Conservation (phyloP, 2,797 vertebrate species). For the Limosa lapponica region DNA sequence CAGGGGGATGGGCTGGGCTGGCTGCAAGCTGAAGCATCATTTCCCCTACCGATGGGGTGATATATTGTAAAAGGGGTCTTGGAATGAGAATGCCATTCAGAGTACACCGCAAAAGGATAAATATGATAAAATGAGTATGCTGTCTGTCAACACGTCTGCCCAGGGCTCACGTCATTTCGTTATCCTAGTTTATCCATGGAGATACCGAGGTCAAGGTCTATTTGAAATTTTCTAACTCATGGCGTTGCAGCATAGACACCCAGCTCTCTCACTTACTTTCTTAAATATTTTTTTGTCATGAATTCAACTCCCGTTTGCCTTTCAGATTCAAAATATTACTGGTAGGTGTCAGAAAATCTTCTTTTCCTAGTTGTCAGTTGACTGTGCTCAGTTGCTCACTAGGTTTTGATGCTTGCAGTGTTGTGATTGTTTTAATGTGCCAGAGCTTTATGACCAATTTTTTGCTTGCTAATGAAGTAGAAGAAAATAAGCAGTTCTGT, state of each 20-base stretch:
- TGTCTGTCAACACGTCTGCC: background rate
- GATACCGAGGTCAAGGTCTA: background rate
- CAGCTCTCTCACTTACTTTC: background rate
- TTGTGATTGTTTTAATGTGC: background rate
- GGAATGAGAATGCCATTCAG: background rate
- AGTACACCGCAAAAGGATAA: background rate
- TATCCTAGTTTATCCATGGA: background rate
- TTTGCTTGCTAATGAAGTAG: background rate
- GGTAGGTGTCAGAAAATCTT: background rate
- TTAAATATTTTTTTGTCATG: background rate
- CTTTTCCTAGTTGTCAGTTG: background rate
- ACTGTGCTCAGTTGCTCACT: background rate
- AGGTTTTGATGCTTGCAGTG: background rate
- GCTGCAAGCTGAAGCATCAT: background rate
- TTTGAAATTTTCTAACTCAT: background rate
- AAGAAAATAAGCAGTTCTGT: background rate
- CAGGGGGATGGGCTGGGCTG: background rate
- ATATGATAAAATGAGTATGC: background rate
- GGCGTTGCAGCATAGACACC: fast-evolving
- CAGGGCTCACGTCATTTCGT: background rate
- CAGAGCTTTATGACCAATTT: background rate
- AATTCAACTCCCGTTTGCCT: background rate
- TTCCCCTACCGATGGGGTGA: background rate
- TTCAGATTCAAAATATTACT: background rate
- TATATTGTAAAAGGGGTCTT: background rate